Evolutionary conservation across 2,797 vertebrate species (phyloP), one percentile per base, ranked within the genome.

Genomic region (Chlorospingus semifuscus): DNA sequence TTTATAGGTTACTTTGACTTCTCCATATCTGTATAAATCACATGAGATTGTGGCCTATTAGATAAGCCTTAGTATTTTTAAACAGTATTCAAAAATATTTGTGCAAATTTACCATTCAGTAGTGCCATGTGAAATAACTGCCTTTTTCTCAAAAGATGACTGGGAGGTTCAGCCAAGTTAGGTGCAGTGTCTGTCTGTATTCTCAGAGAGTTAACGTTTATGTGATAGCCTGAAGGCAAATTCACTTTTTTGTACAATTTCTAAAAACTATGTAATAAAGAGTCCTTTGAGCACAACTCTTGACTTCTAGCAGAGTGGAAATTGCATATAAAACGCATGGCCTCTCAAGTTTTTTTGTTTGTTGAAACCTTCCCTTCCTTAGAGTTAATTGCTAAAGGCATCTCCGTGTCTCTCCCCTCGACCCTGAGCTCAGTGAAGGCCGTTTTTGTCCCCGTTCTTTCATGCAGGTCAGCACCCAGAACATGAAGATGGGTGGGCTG

Each of bases 401-500:
- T 89, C 74, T 92, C 81, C 17, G 32, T 63, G 75, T 76, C 74
- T 96, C 32, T 80, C 24, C 30, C 36, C 49, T 93, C 4, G 34
- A 93, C 80, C 55, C 83, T 86, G 93, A 96, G 87, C 96, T 97
- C 79, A 96, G 89, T 88, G 88, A 97, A 94, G 87, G 93, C 85
- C 2, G 2, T 94, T 97, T 97, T 87, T 94, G 49, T 93, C 65
- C 96, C 88, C 55, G 0, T 93, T 97, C 84, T 95, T 72, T 93
- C 92, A 59, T 57, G 69, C 96, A 99, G 99, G 99, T 99, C 97
- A 99, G 99, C 86, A 99, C 99, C 90, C 99, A 99, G 98, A 99
- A 99, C 93, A 99, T 99, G 99, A 99, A 99, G 98, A 98, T 99
- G 72, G 99, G 99, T 69, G 98, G 97, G 66, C 98, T 99, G 87